Conservation (phyloP, 2,113 vertebrate species). For the Platycercus adscitus region DNA sequence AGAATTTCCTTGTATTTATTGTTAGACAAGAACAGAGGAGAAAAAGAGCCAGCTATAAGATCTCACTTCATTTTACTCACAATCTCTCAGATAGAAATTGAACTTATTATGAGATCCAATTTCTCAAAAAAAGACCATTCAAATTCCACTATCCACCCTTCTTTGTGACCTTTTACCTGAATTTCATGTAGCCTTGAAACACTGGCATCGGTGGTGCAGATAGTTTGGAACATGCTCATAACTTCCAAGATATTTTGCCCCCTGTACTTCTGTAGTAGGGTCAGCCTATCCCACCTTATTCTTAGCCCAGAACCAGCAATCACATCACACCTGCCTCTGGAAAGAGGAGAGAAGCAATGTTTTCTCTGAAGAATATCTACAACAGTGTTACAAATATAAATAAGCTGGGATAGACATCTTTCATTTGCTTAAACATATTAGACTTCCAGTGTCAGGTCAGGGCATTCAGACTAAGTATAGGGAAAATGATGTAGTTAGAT, state of each 20-base stretch:
- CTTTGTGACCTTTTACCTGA: background rate
- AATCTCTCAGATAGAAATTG: background rate
- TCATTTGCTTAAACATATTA: constrained; percentile 33
- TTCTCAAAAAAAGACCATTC: background rate
- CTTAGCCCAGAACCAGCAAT: background rate
- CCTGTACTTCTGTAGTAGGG: background rate
- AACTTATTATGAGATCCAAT: background rate
- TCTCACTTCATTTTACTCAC: background rate
- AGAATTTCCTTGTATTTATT: background rate
- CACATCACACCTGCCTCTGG: background rate
- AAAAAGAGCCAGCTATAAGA: background rate
- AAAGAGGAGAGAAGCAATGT: background rate
- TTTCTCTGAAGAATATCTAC: background rate
- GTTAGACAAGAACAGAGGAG: background rate
- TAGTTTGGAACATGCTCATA: background rate
- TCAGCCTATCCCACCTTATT: background rate
- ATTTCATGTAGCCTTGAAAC: background rate
- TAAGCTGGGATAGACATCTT: background rate
- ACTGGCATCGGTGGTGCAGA: background rate
- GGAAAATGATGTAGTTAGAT: constrained; percentile 3
- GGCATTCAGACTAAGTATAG: background rate
- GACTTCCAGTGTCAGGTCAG: background rate
- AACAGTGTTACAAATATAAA: background rate
- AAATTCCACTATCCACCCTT: background rate
- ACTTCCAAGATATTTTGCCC: background rate